Evolutionary conservation across 2,113 vertebrate species (phyloP).

Genomic region (Murina feae): DNA sequence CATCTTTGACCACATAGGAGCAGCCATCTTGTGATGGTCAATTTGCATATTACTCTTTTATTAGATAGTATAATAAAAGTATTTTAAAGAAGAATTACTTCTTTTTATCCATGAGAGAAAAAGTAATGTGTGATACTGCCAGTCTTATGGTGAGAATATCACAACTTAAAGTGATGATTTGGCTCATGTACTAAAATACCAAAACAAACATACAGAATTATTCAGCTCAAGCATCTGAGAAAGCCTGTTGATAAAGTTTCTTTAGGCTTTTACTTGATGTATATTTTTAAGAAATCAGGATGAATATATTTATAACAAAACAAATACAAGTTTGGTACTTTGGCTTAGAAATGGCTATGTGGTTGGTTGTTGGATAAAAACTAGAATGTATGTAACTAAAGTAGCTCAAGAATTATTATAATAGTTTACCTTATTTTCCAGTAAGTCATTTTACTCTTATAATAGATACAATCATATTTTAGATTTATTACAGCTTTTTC

Average conservation of each 20-base stretch:
- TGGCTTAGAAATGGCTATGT: neutral
- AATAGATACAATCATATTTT: constrained; percentile 60
- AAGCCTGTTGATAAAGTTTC: neutral
- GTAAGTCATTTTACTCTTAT: constrained; percentile 44
- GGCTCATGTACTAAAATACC: neutral
- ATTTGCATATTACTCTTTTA: too few species aligned
- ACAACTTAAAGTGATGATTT: neutral
- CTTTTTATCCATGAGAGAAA: neutral
- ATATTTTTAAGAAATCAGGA: neutral
- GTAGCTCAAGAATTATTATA: neutral
- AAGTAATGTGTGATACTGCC: neutral
- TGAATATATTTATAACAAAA: constrained; percentile 10
- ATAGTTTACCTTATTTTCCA: neutral
- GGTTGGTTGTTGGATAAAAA: neutral
- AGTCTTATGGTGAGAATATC: neutral
- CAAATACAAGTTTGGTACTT: neutral
- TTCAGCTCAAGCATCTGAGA: neutral
- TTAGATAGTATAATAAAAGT: neutral
- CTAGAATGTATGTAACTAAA: neutral
- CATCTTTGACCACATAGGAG: too few species aligned
- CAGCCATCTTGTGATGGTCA: too few species aligned
- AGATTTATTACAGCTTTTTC: constrained; percentile 63
- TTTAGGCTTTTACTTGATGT: neutral
- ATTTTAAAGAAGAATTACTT: neutral
- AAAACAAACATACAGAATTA: neutral